phyloP scores from a whole-genome alignment of 2,888 invertebrate species.

The Synergus japonicus region DNA sequence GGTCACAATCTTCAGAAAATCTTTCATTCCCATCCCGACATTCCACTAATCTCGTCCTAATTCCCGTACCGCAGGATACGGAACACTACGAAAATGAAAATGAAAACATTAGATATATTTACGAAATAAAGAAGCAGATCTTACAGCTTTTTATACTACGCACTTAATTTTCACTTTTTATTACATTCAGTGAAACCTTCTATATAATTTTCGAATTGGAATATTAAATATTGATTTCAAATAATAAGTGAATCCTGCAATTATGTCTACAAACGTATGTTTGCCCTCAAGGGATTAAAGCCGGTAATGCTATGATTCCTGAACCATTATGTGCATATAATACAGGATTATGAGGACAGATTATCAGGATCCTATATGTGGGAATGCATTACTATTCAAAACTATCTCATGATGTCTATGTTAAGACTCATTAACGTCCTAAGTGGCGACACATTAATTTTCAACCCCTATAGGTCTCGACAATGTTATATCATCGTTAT shows the following conservation, averaged over 20 bases:
- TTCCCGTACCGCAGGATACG: conserved; percentile 93
- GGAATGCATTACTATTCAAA: conserved; percentile 23
- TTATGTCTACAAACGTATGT: too few species aligned
- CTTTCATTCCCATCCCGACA: conserved; percentile 82
- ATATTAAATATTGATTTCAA: too few species aligned
- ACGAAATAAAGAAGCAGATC: too few species aligned
- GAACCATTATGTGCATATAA: not conserved
- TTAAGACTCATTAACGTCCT: conserved; percentile 25
- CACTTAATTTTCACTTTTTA: too few species aligned
- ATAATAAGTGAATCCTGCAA: too few species aligned
- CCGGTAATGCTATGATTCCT: too few species aligned
- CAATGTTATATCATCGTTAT: conserved; percentile 6
- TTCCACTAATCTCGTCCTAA: conserved; percentile 89
- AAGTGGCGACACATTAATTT: conserved; percentile 29
- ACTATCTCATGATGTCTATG: conserved; percentile 9
- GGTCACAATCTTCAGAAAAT: conserved; percentile 81
- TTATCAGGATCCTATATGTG: not conserved
- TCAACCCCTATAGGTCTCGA: not conserved
- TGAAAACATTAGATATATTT: not conserved
- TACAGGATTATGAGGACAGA: conserved; percentile 12
- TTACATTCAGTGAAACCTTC: too few species aligned
- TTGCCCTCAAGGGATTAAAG: not conserved
- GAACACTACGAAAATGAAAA: conserved; percentile 85
- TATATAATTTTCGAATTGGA: too few species aligned
- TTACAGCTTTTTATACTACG: too few species aligned